Base-by-base conservation (phyloP, 1,140 invertebrate genomes). In the Andrena cerasifolii region DNA sequence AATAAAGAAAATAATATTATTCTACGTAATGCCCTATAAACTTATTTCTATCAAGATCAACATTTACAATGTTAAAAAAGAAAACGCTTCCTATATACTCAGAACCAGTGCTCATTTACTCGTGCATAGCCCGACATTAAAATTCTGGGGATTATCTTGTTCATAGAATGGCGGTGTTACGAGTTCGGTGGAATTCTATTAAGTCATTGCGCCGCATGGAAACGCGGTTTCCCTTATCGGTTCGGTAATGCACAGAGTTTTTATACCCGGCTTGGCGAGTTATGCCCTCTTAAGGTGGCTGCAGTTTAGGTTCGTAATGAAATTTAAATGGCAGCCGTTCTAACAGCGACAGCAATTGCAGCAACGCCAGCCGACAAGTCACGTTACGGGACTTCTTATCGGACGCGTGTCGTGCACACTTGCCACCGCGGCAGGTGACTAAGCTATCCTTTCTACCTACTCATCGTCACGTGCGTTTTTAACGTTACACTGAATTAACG, bases 241-340 rank as follows among this genome's bases (percentile, higher is more conserved):
- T 21, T 43, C 18, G 67, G 16, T 54, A 43, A 56, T 68, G 33
- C 51, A 54, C 24, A 24, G 33, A 6, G 24, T 53, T 47, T 33
- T n/a, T 67, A 36, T n/a, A 54, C 24, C 24, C 67, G 49, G 40
- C 43, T 40, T 72, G 31, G 66, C 56, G 70, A 68, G 45, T 63
- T 65, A 49, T 18, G 62, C 71, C 58, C 63, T 49, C 33, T 74
- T 74, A 63, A 72, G 61, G 65, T 71, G 73, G 70, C 31, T 16
- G 63, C 49, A 71, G 54, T 75, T 58, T 63, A 77, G 72, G 71
- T 58, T 74, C 78, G 58, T 83, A 86, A 88, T 85, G 79, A 88
- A 88, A 87, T 87, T 85, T 86, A 86, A 88, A 86, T 85, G 80
- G 75, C 76, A 33, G 59, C 66, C 40, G 14, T 26, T 49, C 54